Evolutionary conservation across 64 coral and sea anemone species (phyloP).

Genomic region (Anthopleura sola): DNA sequence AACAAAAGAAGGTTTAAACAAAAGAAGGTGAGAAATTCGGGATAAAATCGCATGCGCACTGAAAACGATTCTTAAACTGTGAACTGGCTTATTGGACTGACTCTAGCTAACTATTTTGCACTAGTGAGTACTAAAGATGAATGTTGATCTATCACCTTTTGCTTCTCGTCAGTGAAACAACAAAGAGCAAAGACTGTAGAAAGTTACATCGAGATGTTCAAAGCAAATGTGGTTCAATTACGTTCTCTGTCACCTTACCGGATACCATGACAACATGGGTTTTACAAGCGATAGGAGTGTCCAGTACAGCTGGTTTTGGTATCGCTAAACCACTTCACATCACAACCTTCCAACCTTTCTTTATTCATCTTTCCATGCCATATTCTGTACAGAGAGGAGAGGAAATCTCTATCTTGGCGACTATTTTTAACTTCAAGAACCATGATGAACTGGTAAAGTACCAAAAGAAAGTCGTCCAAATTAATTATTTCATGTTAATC

Average conservation of each 20-base stretch:
- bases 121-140: too few species aligned
- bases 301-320: slow-evolving; percentile 89
- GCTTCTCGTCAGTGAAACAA: not conserved
- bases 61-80: too few species aligned
- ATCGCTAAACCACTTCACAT: slow-evolving; percentile 61
- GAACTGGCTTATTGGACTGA: too few species aligned
- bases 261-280: slow-evolving; percentile 91
- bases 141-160: too few species aligned
- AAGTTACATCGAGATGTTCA: not conserved
- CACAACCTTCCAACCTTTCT: slow-evolving; percentile 40
- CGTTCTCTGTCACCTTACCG: slow-evolving; percentile 49
- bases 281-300: slow-evolving; percentile 80
- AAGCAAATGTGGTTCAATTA: not conserved
- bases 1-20: too few species aligned
- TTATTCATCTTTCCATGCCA: slow-evolving; percentile 72
- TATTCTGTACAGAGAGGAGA: slow-evolving; percentile 96
- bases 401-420: slow-evolving; percentile 70
- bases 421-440: slow-evolving; percentile 66
- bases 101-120: too few species aligned
- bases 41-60: too few species aligned
- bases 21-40: too few species aligned
- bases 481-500: too few species aligned
- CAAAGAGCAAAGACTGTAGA: not conserved
- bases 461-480: too few species aligned
- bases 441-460: slow-evolving; percentile 8